phyloP scores from a whole-genome alignment of 1,140 invertebrate genomes.

The Augochlora pura region DNA sequence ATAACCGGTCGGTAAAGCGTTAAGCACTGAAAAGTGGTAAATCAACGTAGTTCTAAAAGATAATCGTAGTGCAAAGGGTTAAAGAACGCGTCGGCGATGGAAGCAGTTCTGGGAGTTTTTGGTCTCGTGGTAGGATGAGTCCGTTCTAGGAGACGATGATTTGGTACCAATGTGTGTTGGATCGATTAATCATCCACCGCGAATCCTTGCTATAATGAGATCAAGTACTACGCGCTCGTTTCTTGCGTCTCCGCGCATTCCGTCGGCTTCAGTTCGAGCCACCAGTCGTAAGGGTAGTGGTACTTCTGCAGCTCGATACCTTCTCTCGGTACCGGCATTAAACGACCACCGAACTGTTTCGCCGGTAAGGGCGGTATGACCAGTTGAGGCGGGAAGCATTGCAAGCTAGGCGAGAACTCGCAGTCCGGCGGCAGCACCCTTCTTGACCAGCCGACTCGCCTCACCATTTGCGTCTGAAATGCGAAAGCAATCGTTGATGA shows the following conservation, averaged over 20 bases:
- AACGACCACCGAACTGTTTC: conserved; percentile 78
- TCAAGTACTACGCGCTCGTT: conserved; percentile 51
- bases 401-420: conserved; percentile 78
- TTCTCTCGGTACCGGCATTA: conserved; percentile 82
- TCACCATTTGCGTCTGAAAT: conserved; percentile 76
- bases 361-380: conserved; percentile 80
- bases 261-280: conserved; percentile 81
- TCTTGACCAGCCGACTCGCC: conserved; percentile 82
- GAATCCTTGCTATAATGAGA: neutral
- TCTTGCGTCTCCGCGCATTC: conserved; percentile 73
- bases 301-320: conserved; percentile 84
- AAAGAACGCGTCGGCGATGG: neutral
- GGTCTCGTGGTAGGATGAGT: too few relatives aligned
- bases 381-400: conserved; percentile 82
- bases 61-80: too few relatives aligned
- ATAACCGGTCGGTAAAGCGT: too few relatives aligned
- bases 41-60: too few relatives aligned
- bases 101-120: neutral
- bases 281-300: conserved; percentile 84
- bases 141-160: neutral
- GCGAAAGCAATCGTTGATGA: neutral
- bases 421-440: conserved; percentile 82
- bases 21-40: too few relatives aligned
- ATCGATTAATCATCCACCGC: neutral
- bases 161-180: neutral